A percentile compares a stretch with the other conserved stretches of the same genome.
phyloP scores from a whole-genome alignment of 2,113 vertebrate species.

The Tetraodon nigroviridis region DNA sequence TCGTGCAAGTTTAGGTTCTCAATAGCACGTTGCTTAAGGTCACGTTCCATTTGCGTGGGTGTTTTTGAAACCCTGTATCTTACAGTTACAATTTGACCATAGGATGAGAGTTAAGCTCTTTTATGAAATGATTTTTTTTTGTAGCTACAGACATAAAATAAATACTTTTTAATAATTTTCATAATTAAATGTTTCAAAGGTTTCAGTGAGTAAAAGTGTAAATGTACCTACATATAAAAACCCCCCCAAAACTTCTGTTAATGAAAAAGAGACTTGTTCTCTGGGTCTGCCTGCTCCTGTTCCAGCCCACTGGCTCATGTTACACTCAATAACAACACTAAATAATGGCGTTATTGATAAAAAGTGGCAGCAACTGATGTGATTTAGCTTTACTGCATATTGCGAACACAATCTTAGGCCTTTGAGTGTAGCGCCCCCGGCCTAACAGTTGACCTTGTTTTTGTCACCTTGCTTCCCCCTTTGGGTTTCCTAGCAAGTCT shows the following conservation, averaged over 20 bases:
- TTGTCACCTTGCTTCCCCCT: neutral
- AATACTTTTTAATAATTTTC: too few species aligned
- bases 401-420: constrained; percentile 27
- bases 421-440: constrained; percentile 8
- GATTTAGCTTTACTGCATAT: constrained; percentile 20
- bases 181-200: too few species aligned
- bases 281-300: neutral
- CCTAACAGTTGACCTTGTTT: constrained; percentile 33
- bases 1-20: too few species aligned
- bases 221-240: too few species aligned
- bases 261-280: neutral
- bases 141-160: too few species aligned
- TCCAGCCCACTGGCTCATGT: neutral
- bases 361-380: constrained; percentile 21
- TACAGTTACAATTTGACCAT: too few species aligned
- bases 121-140: too few species aligned
- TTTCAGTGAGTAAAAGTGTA: too few species aligned
- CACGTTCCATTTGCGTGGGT: too few species aligned
- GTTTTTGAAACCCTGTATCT: too few species aligned
- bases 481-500: neutral
- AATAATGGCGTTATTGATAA: constrained; percentile 18
- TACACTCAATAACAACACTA: constrained; percentile 15
- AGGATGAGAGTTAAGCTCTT: too few species aligned
- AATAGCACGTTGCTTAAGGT: too few species aligned
- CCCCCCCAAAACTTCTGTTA: neutral